Conservation (phyloP, 2,888 invertebrate genomes). For the Pelosia muscerda region DNA sequence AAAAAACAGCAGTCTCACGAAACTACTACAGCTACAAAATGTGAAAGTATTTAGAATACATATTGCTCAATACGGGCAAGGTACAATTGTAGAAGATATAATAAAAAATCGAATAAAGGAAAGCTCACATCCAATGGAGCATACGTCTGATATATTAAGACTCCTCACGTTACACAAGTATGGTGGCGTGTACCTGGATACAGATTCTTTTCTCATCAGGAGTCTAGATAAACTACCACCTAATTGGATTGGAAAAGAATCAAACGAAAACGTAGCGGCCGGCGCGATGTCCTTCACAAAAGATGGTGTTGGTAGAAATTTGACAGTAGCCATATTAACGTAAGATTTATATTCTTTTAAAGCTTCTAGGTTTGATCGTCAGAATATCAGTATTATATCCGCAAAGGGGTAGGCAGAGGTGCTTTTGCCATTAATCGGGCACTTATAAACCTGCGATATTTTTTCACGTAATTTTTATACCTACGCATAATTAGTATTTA, state of each 20-base stretch:
- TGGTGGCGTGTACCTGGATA: constrained; percentile 91
- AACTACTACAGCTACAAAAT: not conserved
- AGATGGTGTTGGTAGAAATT: constrained; percentile 87
- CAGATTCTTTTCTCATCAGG: constrained; percentile 90
- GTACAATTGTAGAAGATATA: constrained; percentile 22
- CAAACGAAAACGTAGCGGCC: constrained; percentile 13
- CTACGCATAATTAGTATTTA: too few relatives aligned
- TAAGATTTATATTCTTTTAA: not conserved
- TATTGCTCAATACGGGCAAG: constrained; percentile 15
- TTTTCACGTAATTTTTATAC: too few relatives aligned
- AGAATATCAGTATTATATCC: too few relatives aligned
- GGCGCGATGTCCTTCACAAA: constrained; percentile 41
- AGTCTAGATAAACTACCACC: constrained; percentile 77
- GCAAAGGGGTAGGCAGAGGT: too few relatives aligned
- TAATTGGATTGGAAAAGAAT: constrained; percentile 88
- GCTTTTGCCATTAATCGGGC: too few relatives aligned
- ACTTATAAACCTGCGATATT: too few relatives aligned
- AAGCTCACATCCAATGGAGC: constrained; percentile 57
- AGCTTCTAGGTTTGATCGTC: not conserved
- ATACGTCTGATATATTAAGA: constrained; percentile 88
- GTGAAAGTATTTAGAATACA: constrained; percentile 13
- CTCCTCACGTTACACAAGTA: constrained; percentile 89
- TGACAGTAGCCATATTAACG: constrained; percentile 12
- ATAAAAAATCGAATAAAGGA: constrained; percentile 15
- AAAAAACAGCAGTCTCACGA: not conserved